Evolutionary conservation across 1,140 invertebrate species (phyloP).

Genomic region (Tribolium castaneum): DNA sequence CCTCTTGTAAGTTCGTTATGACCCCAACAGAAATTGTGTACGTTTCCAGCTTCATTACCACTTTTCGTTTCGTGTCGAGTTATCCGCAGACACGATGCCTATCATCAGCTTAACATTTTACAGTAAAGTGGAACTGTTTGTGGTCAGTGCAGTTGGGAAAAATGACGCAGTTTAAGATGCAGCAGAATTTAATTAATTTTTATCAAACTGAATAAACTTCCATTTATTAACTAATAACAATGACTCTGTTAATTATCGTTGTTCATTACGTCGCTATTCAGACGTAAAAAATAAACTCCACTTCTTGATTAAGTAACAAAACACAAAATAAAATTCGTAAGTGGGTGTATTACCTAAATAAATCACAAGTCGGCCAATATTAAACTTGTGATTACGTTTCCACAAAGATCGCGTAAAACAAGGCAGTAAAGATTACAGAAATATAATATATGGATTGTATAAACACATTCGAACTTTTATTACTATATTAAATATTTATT

Average conservation of each 20-base stretch:
- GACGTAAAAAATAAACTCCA: background rate
- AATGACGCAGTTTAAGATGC: background rate
- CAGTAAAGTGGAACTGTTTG: background rate
- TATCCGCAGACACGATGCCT: background rate
- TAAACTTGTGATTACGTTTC: background rate
- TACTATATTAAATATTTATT: background rate
- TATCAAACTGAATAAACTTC: background rate
- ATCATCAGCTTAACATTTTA: background rate
- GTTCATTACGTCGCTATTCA: background rate
- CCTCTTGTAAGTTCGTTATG: conserved; percentile 9
- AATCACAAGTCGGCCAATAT: background rate
- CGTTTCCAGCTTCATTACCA: background rate
- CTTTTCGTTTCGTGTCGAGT: background rate
- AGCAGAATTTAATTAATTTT: background rate
- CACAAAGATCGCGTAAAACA: background rate
- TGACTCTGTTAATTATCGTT: background rate
- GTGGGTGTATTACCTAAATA: no score
- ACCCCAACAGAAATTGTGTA: conserved; percentile 6
- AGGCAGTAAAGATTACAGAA: background rate
- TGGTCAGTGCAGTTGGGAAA: background rate
- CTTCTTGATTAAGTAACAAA: background rate
- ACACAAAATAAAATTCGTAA: background rate
- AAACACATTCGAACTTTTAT: background rate
- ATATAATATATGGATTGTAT: background rate
- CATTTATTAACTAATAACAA: background rate